A percentile compares a stretch with the other conserved stretches of the same genome.
phyloP scores from a whole-genome alignment of 2,888 invertebrate species.

The Eueremaeus valkanovi region DNA sequence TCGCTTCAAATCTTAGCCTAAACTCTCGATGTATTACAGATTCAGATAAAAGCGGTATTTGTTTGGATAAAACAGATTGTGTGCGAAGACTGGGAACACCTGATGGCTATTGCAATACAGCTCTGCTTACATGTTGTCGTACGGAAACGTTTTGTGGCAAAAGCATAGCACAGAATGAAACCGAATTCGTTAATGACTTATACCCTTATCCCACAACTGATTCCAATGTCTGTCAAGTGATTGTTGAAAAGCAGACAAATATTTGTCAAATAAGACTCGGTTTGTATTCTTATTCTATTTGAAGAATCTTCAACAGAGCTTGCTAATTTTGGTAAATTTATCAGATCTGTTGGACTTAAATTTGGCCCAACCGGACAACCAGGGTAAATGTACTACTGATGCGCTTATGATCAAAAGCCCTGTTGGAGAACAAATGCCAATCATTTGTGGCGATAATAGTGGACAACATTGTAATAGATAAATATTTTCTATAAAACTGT shows the following conservation, averaged over 20 bases:
- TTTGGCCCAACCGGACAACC: background rate
- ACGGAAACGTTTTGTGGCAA: slow-evolving; percentile 40
- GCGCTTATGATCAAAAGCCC: background rate
- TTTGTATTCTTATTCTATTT: background rate
- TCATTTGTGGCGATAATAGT: slow-evolving; percentile 22
- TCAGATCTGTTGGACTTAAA: background rate
- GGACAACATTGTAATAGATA: slow-evolving; percentile 7
- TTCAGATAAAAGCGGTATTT: slow-evolving; percentile 8
- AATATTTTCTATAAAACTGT: background rate
- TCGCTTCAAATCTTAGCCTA: background rate
- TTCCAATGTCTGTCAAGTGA: slow-evolving; percentile 15
- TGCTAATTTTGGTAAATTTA: background rate
- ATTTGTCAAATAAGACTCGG: slow-evolving; percentile 22
- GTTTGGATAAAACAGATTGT: background rate
- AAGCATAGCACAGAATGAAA: slow-evolving; percentile 44
- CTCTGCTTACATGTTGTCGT: background rate
- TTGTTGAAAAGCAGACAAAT: slow-evolving; percentile 8
- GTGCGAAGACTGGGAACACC: background rate
- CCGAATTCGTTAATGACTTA: slow-evolving; percentile 43
- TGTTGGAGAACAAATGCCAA: background rate
- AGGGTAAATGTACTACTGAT: slow-evolving; percentile 1
- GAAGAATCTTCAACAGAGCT: background rate
- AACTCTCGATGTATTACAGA: slow-evolving; percentile 3
- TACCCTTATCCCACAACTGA: background rate
- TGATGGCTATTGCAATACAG: background rate